Conservation (phyloP, 2,888 invertebrate species). For the Falcaria lacertinaria region DNA sequence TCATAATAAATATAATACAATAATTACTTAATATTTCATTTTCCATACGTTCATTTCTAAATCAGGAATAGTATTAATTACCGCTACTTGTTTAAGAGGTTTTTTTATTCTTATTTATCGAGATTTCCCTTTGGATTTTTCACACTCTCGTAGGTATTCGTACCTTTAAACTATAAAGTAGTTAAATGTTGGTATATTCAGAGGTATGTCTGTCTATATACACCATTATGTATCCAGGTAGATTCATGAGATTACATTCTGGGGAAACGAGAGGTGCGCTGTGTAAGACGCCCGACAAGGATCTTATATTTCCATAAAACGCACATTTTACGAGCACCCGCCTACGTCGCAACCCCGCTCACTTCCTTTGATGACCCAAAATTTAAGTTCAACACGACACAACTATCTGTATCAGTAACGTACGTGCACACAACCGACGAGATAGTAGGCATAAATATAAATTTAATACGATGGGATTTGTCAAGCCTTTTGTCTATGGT, state of each 20-base stretch:
- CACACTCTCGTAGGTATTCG: no score
- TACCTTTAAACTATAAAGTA: no score
- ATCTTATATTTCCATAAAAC: conserved; percentile 73
- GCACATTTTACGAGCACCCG: conserved; percentile 57
- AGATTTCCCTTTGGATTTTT: no score
- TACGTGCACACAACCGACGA: neutral
- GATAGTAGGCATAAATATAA: neutral
- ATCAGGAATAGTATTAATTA: no score
- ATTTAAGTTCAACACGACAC: conserved; percentile 7
- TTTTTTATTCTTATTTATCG: no score
- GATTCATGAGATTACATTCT: conserved; percentile 46
- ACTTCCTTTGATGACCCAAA: conserved; percentile 31
- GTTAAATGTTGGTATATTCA: neutral
- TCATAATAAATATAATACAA: no score
- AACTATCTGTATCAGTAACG: neutral
- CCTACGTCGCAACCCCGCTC: conserved; percentile 18
- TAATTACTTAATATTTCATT: no score
- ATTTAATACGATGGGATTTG: neutral
- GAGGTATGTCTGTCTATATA: neutral
- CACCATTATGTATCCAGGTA: conserved; percentile 26
- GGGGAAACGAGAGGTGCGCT: conserved; percentile 35
- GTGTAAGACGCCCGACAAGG: conserved; percentile 53
- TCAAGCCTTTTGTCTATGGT: no score
- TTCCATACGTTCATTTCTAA: no score
- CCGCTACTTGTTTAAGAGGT: no score